Percentiles rank a stretch among this genome's conserved stretches.
These are phyloP conservation scores for Plumapathes pennacea DNA, from an alignment of 92 coral and sea anemone genomes.

Conservation along the genomic window DNA sequence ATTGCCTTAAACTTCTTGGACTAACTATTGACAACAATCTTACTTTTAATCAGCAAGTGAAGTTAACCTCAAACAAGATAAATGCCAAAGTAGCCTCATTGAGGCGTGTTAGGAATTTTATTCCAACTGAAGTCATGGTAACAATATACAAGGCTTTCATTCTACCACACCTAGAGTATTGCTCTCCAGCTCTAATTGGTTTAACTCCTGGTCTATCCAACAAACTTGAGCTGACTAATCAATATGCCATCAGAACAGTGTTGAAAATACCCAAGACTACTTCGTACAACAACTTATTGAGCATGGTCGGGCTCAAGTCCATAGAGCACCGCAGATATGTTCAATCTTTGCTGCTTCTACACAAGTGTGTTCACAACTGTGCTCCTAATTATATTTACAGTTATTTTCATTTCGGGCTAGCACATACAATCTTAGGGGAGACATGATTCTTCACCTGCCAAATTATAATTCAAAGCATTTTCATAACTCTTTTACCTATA, in stretches of 20 bases:
- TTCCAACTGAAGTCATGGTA: slow-evolving; percentile 4
- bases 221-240: slow-evolving; percentile 2
- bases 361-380: too few species aligned
- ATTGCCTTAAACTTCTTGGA: slow-evolving; percentile 3
- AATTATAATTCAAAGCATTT: too few species aligned
- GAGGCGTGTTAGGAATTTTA: slow-evolving; percentile 11
- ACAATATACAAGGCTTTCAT: slow-evolving; percentile 5
- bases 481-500: too few species aligned
- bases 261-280: slow-evolving; percentile 2
- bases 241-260: slow-evolving; percentile 6
- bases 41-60: too few species aligned
- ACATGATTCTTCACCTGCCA: too few species aligned
- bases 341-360: not conserved
- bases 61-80: slow-evolving; percentile 2
- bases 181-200: slow-evolving; percentile 9
- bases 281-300: not conserved
- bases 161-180: too few species aligned
- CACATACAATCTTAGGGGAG: too few species aligned
- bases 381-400: too few species aligned
- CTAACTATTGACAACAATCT: not conserved
- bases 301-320: not conserved
- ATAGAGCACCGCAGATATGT: not conserved
- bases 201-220: slow-evolving; percentile 2
- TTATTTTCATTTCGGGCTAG: too few species aligned
- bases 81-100: slow-evolving; percentile 5